These are phyloP conservation scores for Microctenopoma lineatum DNA, from an alignment of 2,797 vertebrate species.

Conservation along the genomic window DNA sequence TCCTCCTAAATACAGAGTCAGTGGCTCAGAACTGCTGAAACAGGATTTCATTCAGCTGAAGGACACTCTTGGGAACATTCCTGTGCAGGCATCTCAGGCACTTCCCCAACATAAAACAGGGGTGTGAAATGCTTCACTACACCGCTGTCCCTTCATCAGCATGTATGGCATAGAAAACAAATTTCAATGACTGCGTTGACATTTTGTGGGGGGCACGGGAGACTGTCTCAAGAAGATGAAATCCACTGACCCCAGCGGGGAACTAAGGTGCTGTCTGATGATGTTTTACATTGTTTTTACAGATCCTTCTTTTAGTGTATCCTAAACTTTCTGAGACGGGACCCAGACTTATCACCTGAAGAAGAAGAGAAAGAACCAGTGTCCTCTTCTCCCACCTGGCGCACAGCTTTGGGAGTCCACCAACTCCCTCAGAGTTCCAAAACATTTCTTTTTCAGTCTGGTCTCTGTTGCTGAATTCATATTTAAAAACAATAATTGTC, in stretches of 20 bases:
- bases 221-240: conserved; percentile 60
- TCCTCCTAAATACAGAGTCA: conserved; percentile 63
- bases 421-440: too few relatives aligned
- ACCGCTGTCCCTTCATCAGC: conserved; percentile 69
- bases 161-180: conserved; percentile 70
- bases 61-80: conserved; percentile 71
- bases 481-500: too few relatives aligned
- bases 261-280: conserved; percentile 49
- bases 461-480: too few relatives aligned
- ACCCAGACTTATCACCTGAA: conserved; percentile 17
- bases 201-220: conserved; percentile 61
- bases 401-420: not conserved
- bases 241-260: conserved; percentile 55
- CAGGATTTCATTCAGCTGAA: conserved; percentile 66
- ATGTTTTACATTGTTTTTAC: conserved; percentile 43
- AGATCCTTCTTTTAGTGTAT: conserved; percentile 46
- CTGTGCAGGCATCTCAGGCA: conserved; percentile 47
- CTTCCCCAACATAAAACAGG: conserved; percentile 64
- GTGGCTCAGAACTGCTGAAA: conserved; percentile 73
- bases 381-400: not conserved
- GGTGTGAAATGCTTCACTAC: conserved; percentile 62
- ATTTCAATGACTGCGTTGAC: conserved; percentile 75
- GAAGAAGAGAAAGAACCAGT: not conserved
- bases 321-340: conserved; percentile 27
- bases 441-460: too few relatives aligned